phyloP scores from a whole-genome alignment of 2,113 vertebrate species.

The Melanerpes aurifrons region DNA sequence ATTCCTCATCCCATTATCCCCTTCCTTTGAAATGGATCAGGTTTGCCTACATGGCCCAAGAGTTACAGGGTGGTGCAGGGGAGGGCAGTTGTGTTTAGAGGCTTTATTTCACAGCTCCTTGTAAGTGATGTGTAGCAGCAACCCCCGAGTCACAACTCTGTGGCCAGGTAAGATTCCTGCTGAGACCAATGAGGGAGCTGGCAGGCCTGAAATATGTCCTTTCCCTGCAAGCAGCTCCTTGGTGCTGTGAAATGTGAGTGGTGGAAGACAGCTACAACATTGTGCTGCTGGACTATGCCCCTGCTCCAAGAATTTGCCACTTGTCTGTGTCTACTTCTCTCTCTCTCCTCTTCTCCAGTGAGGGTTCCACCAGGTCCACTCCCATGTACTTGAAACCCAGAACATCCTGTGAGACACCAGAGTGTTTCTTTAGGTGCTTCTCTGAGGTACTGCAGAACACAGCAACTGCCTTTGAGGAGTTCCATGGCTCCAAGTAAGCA shows the following conservation, averaged over 20 bases:
- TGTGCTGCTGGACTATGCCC: not conserved
- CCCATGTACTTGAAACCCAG: not conserved
- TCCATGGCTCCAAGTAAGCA: not conserved
- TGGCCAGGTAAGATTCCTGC: not conserved
- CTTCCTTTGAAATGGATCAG: not conserved
- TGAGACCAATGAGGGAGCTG: not conserved
- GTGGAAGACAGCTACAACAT: not conserved
- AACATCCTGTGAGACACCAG: not conserved
- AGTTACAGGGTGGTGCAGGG: not conserved
- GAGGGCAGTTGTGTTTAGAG: not conserved
- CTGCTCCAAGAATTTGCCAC: not conserved
- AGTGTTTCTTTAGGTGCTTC: not conserved
- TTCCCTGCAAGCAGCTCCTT: not conserved
- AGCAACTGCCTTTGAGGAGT: not conserved
- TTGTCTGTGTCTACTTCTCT: not conserved
- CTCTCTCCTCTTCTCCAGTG: not conserved
- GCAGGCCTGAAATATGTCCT: not conserved
- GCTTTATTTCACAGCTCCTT: not conserved
- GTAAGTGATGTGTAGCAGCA: not conserved
- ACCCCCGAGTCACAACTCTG: accelerated
- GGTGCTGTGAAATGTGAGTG: not conserved
- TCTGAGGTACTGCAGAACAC: not conserved
- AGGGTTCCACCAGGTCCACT: not conserved
- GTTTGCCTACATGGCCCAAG: not conserved
- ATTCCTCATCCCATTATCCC: not conserved